Conservation (phyloP, 2,888 invertebrate species). For the Orthosia cruda region DNA sequence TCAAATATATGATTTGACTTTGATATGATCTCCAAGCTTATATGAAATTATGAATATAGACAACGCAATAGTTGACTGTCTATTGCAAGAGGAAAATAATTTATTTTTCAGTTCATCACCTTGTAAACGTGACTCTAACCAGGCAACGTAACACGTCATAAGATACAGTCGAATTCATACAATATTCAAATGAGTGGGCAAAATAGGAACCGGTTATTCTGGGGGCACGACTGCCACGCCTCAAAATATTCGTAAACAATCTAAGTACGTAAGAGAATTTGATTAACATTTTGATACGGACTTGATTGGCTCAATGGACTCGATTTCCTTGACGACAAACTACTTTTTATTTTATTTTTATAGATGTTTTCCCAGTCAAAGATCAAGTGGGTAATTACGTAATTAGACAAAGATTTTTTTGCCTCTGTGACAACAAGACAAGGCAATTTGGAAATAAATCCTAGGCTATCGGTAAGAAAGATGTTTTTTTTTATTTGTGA, state of each 20-base stretch:
- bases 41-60: background rate
- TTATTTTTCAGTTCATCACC: conserved; percentile 15
- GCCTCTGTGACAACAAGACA: no score
- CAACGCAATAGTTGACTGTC: background rate
- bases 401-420: background rate
- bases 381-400: conserved; percentile 13
- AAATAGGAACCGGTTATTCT: conserved; percentile 29
- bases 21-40: background rate
- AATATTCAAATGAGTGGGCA: conserved; percentile 18
- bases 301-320: background rate
- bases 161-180: background rate
- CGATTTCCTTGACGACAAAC: conserved; percentile 33
- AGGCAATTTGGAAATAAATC: no score
- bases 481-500: no score
- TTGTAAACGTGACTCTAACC: conserved; percentile 25
- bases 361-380: conserved; percentile 25
- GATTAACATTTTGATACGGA: conserved; percentile 44
- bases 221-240: conserved; percentile 60
- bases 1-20: no score
- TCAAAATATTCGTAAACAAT: conserved; percentile 23
- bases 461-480: no score
- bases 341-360: conserved; percentile 7
- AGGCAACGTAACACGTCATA: conserved; percentile 18
- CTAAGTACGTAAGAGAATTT: conserved; percentile 51
- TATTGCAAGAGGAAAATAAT: conserved; percentile 20